Conservation (phyloP, 2,888 invertebrate genomes). For the Silvanus unidentatus region DNA sequence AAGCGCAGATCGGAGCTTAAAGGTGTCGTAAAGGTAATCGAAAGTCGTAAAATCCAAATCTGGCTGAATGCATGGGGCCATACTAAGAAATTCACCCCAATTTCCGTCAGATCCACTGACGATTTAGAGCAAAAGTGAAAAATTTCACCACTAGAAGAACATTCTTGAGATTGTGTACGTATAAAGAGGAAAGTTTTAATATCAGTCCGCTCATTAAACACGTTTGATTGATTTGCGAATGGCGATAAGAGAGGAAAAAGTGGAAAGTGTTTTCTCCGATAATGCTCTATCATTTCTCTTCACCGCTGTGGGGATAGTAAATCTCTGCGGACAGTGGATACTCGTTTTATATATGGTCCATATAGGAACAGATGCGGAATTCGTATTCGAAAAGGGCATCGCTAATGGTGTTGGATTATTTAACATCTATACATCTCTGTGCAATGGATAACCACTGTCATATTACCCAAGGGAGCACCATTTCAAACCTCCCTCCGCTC, state of each 20-base stretch:
- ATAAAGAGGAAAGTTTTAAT: no score
- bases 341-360: neutral
- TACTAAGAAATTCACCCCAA: constrained; percentile 8
- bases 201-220: no score
- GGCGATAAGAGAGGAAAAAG: constrained; percentile 1
- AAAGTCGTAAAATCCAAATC: constrained; percentile 46
- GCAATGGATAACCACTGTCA: constrained; percentile 47
- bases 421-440: constrained; percentile 42
- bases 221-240: no score
- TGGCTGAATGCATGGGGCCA: constrained; percentile 39
- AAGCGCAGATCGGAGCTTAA: constrained; percentile 40
- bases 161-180: no score
- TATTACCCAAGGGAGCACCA: constrained; percentile 30
- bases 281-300: constrained; percentile 27
- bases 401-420: constrained; percentile 48
- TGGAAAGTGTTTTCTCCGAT: constrained; percentile 26
- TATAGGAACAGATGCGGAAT: constrained; percentile 21
- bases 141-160: no score
- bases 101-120: constrained; percentile 5
- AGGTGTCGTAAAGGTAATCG: constrained; percentile 46
- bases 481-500: constrained; percentile 16
- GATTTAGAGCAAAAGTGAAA: neutral
- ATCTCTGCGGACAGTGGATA: constrained; percentile 37
- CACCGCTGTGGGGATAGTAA: constrained; percentile 27
- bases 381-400: constrained; percentile 29